Base-by-base conservation (phyloP, 2,797 vertebrate genomes). In the Melanotaenia maccullochi region DNA sequence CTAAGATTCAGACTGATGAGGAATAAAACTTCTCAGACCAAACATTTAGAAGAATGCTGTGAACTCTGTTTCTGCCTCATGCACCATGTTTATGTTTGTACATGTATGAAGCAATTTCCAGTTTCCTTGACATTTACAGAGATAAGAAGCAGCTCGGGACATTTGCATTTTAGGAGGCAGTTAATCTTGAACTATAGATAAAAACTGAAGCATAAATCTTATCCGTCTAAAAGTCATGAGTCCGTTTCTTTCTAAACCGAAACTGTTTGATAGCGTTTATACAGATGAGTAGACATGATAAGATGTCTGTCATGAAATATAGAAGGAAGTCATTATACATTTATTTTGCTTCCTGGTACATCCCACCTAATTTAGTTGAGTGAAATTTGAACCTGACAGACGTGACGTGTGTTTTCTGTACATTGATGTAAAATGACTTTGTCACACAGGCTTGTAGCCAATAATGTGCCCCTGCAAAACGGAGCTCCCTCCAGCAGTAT, bases 401-500 rank as follows among this genome's bases (percentile, higher is more conserved):
- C 14, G 28, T 28, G 24, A 32, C 30, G 30, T 33, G 12, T 20
- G 9, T 55, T 40, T 4, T 40, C 13, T 12, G 16, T 44, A 6
- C 5, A 35, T 24, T 36, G n/a, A 56, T 40, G n/a, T 22, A 7
- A 14, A 20, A 38, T n/a, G 54, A 11, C 5, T 36, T 54, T 1
- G 8, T 71, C 20, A 13, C 18, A 0, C 78, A 92, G 93, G 40
- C 84, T 86, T 18, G 16, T 68, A 7, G 60, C 76, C 4, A 87
- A 85, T 3, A 60, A 88, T 0, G 0, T 60, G 32, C 90, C 85
- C 0, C 0, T 92, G 75, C 87, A 82, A 0, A 92, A 87, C 12
- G 68, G 77, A 0, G 58, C n/a, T 38, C 91, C 90, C 4, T 90
- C 92, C 82, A 93, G 89, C 83, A 78, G 79, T 1, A 84, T 78